A percentile compares a stretch with the other conserved stretches of the same genome.
These are phyloP conservation scores for Neolamprologus variostigma DNA, from an alignment of 2,113 vertebrate genomes.

Conservation along the genomic window DNA sequence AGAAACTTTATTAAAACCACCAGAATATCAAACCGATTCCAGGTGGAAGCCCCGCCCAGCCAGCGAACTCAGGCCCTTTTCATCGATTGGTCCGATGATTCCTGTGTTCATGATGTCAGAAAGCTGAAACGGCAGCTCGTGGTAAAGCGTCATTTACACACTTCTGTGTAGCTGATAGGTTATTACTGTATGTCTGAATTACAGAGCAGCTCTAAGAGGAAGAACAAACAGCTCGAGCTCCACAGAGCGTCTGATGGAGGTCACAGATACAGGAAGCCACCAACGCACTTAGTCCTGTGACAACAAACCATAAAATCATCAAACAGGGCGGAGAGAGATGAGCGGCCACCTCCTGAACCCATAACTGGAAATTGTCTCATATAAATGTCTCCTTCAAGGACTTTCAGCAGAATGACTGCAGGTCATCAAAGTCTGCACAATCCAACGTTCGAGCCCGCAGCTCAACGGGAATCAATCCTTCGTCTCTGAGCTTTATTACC, in stretches of 20 bases:
- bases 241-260: not conserved
- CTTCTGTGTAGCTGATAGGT: not conserved
- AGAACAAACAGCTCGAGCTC: not conserved
- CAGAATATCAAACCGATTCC: not conserved
- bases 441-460: not conserved
- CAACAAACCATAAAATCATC: not conserved
- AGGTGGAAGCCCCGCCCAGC: not conserved
- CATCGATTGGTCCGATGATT: not conserved
- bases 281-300: not conserved
- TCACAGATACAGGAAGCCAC: not conserved
- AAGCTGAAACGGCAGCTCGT: not conserved
- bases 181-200: not conserved
- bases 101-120: not conserved
- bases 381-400: not conserved
- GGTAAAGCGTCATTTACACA: accelerated
- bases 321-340: not conserved
- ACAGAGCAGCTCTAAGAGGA: not conserved
- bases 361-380: not conserved
- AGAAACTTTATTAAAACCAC: not conserved
- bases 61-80: accelerated
- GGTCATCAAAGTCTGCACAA: not conserved
- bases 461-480: not conserved
- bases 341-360: not conserved
- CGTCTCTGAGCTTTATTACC: not conserved
- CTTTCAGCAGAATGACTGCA: not conserved